Evolutionary conservation across 1,140 invertebrate genomes (phyloP).

Genomic region (Lordiphosa clarofinis): DNA sequence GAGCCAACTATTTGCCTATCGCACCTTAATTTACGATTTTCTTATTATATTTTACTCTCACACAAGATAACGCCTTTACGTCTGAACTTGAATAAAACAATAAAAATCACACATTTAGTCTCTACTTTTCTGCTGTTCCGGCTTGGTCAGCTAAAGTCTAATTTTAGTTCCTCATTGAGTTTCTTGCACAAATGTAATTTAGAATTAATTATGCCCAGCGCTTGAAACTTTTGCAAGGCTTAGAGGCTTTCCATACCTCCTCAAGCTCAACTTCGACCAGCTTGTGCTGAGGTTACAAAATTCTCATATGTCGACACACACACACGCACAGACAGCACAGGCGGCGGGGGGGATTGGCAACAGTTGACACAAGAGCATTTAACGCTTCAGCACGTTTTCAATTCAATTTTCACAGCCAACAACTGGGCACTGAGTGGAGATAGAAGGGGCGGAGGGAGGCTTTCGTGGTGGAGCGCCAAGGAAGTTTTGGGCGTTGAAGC

Average conservation of each 20-base stretch:
- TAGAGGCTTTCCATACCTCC: neutral
- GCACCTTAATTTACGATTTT: too few species aligned
- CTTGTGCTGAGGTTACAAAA: constrained; percentile 73
- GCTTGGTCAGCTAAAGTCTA: too few species aligned
- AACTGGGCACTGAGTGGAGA: constrained; percentile 12
- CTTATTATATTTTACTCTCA: too few species aligned
- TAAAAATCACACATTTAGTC: too few species aligned
- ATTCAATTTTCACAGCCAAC: constrained; percentile 71
- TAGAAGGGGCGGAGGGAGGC: neutral
- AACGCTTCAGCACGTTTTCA: constrained; percentile 79
- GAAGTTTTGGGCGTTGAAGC: constrained; percentile 65
- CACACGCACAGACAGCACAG: constrained; percentile 16
- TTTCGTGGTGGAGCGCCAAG: constrained; percentile 52
- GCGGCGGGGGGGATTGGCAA: constrained; percentile 52
- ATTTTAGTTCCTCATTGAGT: too few species aligned
- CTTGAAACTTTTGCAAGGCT: constrained; percentile 28
- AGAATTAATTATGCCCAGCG: constrained; percentile 59
- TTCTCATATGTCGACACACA: constrained; percentile 72
- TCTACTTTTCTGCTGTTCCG: too few species aligned
- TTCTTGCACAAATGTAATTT: constrained; percentile 53
- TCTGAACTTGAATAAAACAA: too few species aligned
- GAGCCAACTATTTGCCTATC: too few species aligned
- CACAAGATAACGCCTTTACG: too few species aligned
- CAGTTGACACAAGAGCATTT: constrained; percentile 79
- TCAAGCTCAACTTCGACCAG: constrained; percentile 35